Evolutionary conservation across 92 coral and sea anemone genomes (phyloP).

Genomic region (Diadumene lineata): DNA sequence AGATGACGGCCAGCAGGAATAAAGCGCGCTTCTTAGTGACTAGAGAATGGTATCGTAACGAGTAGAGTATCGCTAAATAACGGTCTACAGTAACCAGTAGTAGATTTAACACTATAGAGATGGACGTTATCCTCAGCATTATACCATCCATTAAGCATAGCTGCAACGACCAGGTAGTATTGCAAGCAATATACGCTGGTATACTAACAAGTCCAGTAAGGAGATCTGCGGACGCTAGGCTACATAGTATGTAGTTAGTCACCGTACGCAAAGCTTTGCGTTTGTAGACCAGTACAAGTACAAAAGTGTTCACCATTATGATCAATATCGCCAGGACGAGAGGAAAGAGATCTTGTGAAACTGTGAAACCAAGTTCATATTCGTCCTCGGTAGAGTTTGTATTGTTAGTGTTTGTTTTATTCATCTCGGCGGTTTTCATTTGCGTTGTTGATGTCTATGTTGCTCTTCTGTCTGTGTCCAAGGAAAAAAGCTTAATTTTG

Average conservation of each 20-base stretch:
- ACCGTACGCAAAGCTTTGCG: constrained; percentile 46
- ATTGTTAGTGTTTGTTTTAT: background rate
- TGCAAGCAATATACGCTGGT: constrained; percentile 59
- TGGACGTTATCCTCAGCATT: constrained; percentile 62
- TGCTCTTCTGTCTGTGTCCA: no score
- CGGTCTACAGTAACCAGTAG: constrained; percentile 60
- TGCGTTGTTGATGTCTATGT: background rate
- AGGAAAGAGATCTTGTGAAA: constrained; percentile 55
- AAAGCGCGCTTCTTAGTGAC: constrained; percentile 48
- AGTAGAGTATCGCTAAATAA: constrained; percentile 58
- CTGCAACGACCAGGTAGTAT: constrained; percentile 33
- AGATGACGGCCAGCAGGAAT: constrained; percentile 18
- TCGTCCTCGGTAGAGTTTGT: background rate
- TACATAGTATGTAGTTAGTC: constrained; percentile 66
- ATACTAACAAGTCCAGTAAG: constrained; percentile 73
- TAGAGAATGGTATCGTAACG: constrained; percentile 59
- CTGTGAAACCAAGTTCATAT: constrained; percentile 32
- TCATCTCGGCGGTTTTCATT: background rate
- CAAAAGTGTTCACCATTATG: constrained; percentile 57
- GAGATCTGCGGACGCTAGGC: constrained; percentile 75
- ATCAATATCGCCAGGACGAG: constrained; percentile 48
- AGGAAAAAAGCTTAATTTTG: no score
- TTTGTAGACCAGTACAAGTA: constrained; percentile 53
- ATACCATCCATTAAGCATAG: constrained; percentile 50
- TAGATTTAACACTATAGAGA: constrained; percentile 53